A percentile compares a stretch with the other conserved stretches of the same genome.
Evolutionary conservation across 1,140 invertebrate species (phyloP).

Genomic region (Leptoteleia sp.): DNA sequence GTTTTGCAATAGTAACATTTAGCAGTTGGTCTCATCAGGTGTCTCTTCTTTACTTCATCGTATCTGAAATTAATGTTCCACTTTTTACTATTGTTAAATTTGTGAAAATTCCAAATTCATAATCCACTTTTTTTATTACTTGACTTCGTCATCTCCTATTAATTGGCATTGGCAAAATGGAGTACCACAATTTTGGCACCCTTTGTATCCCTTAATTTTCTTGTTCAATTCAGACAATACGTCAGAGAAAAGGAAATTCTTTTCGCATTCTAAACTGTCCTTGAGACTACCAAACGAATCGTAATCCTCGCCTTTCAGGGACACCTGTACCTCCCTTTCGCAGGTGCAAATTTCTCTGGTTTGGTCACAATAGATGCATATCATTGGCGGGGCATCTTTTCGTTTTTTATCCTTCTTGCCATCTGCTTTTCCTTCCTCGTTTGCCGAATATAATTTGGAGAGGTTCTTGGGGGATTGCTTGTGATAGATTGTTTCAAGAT

Average conservation of each 20-base stretch:
- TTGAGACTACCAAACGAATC: background rate
- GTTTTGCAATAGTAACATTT: no score
- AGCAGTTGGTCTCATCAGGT: no score
- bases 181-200: constrained; percentile 48
- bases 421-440: background rate
- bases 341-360: constrained; percentile 11
- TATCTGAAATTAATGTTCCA: no score
- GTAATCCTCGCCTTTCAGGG: constrained; percentile 27
- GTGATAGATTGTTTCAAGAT: no score
- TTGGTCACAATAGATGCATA: constrained; percentile 40
- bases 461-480: no score
- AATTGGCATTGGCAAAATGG: constrained; percentile 63
- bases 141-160: constrained; percentile 5
- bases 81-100: no score
- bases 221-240: constrained; percentile 72
- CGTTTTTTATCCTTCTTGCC: background rate
- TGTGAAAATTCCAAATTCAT: no score
- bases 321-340: background rate
- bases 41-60: no score
- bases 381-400: constrained; percentile 23
- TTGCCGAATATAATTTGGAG: no score
- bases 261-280: constrained; percentile 68
- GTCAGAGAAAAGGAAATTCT: constrained; percentile 67
- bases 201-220: constrained; percentile 65
- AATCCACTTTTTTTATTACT: no score